A percentile compares a stretch with the other conserved stretches of the same genome.
phyloP scores from a whole-genome alignment of 1,140 invertebrate genomes.

The Drosophila guanche region DNA sequence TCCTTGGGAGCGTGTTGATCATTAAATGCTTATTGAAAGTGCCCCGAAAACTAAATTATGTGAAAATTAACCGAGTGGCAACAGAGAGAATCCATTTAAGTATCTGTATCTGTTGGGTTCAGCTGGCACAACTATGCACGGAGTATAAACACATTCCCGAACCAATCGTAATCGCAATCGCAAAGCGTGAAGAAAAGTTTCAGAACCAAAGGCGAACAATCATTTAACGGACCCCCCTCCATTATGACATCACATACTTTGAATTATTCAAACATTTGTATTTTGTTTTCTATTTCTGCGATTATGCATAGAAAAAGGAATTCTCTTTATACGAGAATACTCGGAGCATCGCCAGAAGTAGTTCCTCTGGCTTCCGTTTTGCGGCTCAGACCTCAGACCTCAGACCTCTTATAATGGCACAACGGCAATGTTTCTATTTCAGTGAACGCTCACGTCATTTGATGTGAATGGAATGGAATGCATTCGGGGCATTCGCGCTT shows the following conservation, averaged over 20 bases:
- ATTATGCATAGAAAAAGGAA: slow-evolving; percentile 37
- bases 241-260: slow-evolving; percentile 76
- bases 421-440: slow-evolving; percentile 67
- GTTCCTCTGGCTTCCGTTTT: slow-evolving; percentile 35
- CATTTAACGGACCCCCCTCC: slow-evolving; percentile 25
- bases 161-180: slow-evolving; percentile 18
- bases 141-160: slow-evolving; percentile 26
- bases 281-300: slow-evolving; percentile 43
- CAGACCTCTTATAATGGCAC: slow-evolving; percentile 35
- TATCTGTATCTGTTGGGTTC: slow-evolving; percentile 10
- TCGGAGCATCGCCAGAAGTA: too few relatives aligned
- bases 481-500: slow-evolving; percentile 24
- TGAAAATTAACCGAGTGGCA: slow-evolving; percentile 13
- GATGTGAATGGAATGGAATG: slow-evolving; percentile 60
- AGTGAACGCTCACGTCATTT: slow-evolving; percentile 71
- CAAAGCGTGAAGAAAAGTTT: slow-evolving; percentile 60
- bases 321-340: slow-evolving; percentile 20
- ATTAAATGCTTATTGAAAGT: slow-evolving; percentile 34
- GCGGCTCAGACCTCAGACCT: slow-evolving; percentile 10
- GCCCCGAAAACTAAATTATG: slow-evolving; percentile 26
- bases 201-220: slow-evolving; percentile 28
- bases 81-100: slow-evolving; percentile 5
- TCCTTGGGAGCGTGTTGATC: slow-evolving; percentile 10
- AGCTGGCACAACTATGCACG: slow-evolving; percentile 1
- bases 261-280: slow-evolving; percentile 73